Conservation (phyloP, 1,140 invertebrate genomes). For the Caenorhabditis briggsae region DNA sequence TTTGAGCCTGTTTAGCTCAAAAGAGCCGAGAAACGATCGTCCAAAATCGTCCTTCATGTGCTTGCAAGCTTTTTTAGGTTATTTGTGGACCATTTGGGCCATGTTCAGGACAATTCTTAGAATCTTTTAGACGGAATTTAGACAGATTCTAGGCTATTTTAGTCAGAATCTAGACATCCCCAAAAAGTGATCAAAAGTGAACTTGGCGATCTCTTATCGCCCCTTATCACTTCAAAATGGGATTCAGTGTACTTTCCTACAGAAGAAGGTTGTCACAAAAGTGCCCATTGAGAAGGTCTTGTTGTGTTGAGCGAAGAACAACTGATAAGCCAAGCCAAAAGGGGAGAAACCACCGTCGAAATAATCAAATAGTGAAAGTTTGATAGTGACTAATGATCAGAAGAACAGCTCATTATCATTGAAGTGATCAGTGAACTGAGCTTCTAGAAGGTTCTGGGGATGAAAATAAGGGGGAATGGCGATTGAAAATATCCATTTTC, state of each 20-base stretch:
- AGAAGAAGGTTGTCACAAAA: background rate
- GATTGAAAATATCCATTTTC: no score
- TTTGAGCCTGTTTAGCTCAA: no score
- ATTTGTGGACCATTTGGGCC: no score
- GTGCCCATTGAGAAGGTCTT: background rate
- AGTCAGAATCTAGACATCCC: background rate
- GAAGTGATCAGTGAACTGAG: background rate
- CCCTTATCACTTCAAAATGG: background rate
- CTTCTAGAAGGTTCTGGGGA: background rate
- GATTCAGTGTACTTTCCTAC: constrained; percentile 23
- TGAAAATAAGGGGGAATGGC: no score
- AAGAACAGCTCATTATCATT: background rate
- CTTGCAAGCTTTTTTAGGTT: no score
- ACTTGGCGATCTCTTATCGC: constrained; percentile 15
- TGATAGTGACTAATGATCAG: background rate
- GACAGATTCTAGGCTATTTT: no score
- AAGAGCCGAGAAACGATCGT: no score
- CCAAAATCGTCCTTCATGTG: no score
- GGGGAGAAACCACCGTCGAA: no score
- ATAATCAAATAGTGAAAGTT: background rate
- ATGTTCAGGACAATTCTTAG: no score
- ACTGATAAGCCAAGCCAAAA: no score
- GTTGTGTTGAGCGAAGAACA: background rate
- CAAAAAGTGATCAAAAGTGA: background rate
- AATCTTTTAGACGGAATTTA: no score